Percentiles rank a stretch among this genome's conserved stretches.
These are phyloP conservation scores for Acholoe squamosa DNA, from an alignment of 2,888 invertebrate species.

Conservation along the genomic window DNA sequence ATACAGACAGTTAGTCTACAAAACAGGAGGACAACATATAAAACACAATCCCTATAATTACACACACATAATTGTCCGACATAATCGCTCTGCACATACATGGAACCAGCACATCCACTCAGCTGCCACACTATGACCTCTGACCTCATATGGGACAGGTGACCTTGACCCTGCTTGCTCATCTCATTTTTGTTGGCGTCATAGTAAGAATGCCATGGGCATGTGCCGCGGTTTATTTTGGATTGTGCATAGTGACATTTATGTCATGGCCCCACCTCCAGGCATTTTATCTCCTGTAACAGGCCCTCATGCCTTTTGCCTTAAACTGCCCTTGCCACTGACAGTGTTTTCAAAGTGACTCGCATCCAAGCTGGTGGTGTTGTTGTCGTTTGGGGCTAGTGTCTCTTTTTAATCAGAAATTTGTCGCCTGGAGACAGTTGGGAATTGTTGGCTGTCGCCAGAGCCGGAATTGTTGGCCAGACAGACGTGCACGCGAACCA, in stretches of 20 bases:
- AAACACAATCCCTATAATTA: too few species aligned
- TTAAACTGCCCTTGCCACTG: neutral
- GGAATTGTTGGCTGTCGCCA: constrained; percentile 16
- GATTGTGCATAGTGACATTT: neutral
- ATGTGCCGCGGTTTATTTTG: neutral
- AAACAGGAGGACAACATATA: too few species aligned
- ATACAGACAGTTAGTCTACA: too few species aligned
- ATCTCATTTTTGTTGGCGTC: neutral
- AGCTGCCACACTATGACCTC: neutral
- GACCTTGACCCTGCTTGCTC: neutral
- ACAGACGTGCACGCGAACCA: neutral
- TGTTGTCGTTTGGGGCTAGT: neutral
- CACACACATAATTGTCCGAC: too few species aligned
- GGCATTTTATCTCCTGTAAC: neutral
- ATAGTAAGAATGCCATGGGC: neutral
- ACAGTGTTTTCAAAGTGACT: neutral
- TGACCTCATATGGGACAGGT: neutral
- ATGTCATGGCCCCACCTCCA: neutral
- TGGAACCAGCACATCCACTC: neutral
- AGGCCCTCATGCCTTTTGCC: neutral
- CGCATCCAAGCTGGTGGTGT: neutral
- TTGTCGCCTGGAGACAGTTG: constrained; percentile 24
- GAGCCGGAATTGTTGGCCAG: constrained; percentile 4
- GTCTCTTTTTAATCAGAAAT: constrained; percentile 27
- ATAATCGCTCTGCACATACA: neutral